Base-by-base conservation (phyloP, 2,888 invertebrate species). In the Macaria notata region DNA sequence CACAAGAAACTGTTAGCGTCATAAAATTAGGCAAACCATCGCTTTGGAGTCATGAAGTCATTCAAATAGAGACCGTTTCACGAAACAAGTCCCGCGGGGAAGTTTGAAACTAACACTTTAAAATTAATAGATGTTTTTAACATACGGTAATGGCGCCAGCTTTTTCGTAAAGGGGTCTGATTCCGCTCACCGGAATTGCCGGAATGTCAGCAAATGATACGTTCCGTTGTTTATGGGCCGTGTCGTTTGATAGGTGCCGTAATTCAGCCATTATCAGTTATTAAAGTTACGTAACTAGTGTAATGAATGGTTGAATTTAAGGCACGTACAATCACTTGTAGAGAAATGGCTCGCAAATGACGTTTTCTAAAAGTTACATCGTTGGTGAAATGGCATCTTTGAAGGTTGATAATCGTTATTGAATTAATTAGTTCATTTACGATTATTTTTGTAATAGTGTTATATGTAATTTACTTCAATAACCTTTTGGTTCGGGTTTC, bases 241-340 rank as follows among this genome's bases (percentile, higher is more conserved):
- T 54, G 52, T 51, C 51, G 51, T 39, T 4, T 46, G 3, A 5
- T 46, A 50, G 44, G 54, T 59, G 51, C 36, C 33, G 48, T 59
- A 51, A 54, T 59, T 59, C 50, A 48, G 50, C 54, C 44, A 54
- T 51, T 59, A 45, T 59, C 50, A 48, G 50, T 59, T 47, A 54
- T 51, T 59, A 45, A 5, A 45, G 46, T 58, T 58, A 43, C 46
- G 42, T 49, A 49, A 54, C 30, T 7, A 38, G 8, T 19, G 19
- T 19, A 19, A 19, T 19, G 19, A 19, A 19, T 19, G 19, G 19
- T 19, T 19, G 19, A 1, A 31, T 39, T 36, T 31, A 33, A 7
- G 42, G 50, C 47, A 54, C 49, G 54, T 50, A 46, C 31, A 19
- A 33, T 5, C 39, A 48, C 50, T 49, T 48, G 51, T 41, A 41